These are phyloP conservation scores for Limnodromus scolopaceus DNA, from an alignment of 2,797 vertebrate genomes.

Conservation along the genomic window DNA sequence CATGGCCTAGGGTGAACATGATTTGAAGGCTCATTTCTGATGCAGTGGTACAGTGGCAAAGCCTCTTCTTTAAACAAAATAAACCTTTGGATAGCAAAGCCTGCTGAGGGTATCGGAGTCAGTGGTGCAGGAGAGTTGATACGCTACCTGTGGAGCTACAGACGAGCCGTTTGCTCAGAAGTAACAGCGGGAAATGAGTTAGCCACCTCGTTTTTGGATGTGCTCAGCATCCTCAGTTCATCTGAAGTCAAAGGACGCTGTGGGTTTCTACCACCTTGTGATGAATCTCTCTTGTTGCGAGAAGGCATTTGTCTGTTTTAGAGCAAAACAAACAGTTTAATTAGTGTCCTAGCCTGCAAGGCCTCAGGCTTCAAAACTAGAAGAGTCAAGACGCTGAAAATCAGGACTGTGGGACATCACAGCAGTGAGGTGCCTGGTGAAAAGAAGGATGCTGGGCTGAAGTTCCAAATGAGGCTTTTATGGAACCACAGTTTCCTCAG, in stretches of 20 bases:
- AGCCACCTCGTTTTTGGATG: neutral
- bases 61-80: neutral
- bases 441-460: neutral
- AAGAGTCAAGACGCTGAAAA: neutral
- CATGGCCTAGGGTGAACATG: neutral
- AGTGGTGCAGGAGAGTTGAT: neutral
- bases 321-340: neutral
- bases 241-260: neutral
- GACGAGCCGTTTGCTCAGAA: neutral
- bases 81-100: neutral
- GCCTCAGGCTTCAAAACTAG: neutral
- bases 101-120: neutral
- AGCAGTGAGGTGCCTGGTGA: neutral
- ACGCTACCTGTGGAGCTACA: neutral
- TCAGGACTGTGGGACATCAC: neutral
- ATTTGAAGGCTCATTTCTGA: conserved; percentile 15
- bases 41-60: neutral
- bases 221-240: neutral
- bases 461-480: neutral
- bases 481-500: neutral
- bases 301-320: neutral
- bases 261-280: neutral
- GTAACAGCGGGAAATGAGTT: neutral
- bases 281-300: neutral
- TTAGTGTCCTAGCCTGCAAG: neutral